Percentiles rank a stretch among this genome's conserved stretches.
These are phyloP conservation scores for Corvus hawaiiensis DNA, from an alignment of 2,113 vertebrate genomes.

Conservation along the genomic window DNA sequence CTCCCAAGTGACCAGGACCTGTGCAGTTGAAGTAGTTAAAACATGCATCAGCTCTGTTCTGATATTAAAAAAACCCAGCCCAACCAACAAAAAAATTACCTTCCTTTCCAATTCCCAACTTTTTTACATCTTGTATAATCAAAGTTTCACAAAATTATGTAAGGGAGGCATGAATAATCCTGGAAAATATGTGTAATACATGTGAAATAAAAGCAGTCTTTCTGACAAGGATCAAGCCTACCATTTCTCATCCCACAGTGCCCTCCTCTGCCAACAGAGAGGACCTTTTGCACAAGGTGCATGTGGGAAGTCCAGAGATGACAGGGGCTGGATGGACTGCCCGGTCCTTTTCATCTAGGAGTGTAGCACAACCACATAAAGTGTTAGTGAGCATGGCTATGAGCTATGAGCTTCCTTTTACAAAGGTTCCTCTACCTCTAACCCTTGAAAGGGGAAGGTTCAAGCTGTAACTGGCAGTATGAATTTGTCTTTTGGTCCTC, in stretches of 20 bases:
- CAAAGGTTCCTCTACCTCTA: background rate
- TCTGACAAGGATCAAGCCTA: background rate
- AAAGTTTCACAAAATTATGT: background rate
- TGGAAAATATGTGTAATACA: background rate
- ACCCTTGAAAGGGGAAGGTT: background rate
- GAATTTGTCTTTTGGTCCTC: background rate
- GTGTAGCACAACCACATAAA: background rate
- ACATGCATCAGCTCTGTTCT: background rate
- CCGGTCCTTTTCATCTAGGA: background rate
- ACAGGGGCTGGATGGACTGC: background rate
- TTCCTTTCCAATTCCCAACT: background rate
- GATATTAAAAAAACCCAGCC: background rate
- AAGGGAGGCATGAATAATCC: background rate
- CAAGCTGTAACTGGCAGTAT: background rate
- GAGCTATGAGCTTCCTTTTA: background rate
- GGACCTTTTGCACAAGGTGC: background rate
- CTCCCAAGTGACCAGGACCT: background rate
- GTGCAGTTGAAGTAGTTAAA: background rate
- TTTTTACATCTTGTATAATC: background rate
- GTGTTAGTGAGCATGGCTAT: background rate
- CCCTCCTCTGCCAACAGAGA: background rate
- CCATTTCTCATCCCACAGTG: background rate
- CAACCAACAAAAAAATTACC: background rate
- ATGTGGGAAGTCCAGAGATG: background rate
- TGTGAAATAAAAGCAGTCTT: background rate